A percentile compares a stretch with the other conserved stretches of the same genome.
Evolutionary conservation across 2,113 vertebrate genomes (phyloP).

Genomic region (Dicentrarchus labrax): DNA sequence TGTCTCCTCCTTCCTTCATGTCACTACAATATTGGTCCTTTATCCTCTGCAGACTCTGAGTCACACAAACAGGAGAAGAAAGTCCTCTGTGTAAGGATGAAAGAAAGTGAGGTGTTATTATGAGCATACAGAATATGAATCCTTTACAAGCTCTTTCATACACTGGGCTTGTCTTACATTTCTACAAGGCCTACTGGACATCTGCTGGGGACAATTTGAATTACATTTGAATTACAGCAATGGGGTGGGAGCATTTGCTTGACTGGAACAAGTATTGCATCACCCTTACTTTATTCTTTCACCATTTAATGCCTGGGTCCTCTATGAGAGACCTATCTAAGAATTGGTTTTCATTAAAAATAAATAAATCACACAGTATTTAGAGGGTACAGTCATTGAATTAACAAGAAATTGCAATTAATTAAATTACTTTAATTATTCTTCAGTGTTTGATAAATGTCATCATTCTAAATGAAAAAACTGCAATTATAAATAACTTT

Average conservation of each 20-base stretch:
- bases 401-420: neutral
- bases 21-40: conserved; percentile 16
- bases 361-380: neutral
- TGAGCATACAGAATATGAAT: conserved; percentile 22
- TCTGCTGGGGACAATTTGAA: conserved; percentile 12
- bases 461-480: neutral
- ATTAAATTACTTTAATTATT: neutral
- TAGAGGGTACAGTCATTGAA: neutral
- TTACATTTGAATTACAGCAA: neutral
- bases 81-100: neutral
- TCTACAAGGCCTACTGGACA: neutral
- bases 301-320: neutral
- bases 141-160: neutral
- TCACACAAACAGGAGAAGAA: conserved; percentile 25
- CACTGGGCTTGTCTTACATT: conserved; percentile 12
- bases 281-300: neutral
- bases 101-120: neutral
- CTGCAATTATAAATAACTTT: neutral
- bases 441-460: neutral
- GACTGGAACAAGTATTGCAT: conserved; percentile 13
- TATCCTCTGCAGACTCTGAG: conserved; percentile 14
- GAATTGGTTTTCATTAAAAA: too few relatives aligned
- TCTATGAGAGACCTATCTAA: neutral
- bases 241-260: neutral
- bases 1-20: neutral